These are phyloP conservation scores for Lithobates pipiens DNA, from an alignment of 2,797 vertebrate genomes.

Conservation along the genomic window DNA sequence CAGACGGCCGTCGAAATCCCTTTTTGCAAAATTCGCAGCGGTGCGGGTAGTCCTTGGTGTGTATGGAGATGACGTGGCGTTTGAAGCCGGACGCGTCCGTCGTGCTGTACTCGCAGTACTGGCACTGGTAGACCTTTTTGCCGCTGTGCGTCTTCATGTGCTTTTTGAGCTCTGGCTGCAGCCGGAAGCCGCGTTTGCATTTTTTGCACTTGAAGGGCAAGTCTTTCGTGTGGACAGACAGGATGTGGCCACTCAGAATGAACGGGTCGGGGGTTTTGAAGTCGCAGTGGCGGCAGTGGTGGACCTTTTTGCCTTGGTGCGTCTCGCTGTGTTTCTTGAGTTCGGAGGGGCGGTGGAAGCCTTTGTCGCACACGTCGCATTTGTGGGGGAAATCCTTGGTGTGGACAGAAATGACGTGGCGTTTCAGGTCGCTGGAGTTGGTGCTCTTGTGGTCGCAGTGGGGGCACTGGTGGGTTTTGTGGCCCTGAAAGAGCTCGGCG, in stretches of 20 bases:
- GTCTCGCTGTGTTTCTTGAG: constrained; percentile 89
- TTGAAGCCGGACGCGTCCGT: constrained; percentile 98
- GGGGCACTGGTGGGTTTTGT: constrained; percentile 87
- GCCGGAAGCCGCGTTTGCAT: constrained; percentile 93
- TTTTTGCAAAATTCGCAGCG: constrained; percentile 98
- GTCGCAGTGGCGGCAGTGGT: constrained; percentile 97
- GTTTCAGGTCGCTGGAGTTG: constrained; percentile 89
- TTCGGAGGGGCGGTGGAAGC: constrained; percentile 89
- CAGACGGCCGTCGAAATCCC: constrained; percentile 93
- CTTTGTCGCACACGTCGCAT: constrained; percentile 87
- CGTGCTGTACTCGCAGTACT: constrained; percentile 98
- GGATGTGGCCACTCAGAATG: constrained; percentile 94
- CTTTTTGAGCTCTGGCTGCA: constrained; percentile 95
- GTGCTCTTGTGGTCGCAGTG: constrained; percentile 91
- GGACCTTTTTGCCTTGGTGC: constrained; percentile 93
- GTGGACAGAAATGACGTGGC: constrained; percentile 89
- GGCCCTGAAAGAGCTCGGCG: constrained; percentile 92
- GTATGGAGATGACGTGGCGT: constrained; percentile 96
- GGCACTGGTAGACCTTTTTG: constrained; percentile 97
- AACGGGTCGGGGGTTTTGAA: constrained; percentile 97
- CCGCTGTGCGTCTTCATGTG: constrained; percentile 99
- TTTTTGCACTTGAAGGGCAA: constrained; percentile 87
- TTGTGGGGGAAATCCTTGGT: constrained; percentile 92
- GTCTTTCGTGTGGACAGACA: constrained; percentile 97
- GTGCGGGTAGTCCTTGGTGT: constrained; percentile 98